A percentile compares a stretch with the other conserved stretches of the same genome.
phyloP scores from a whole-genome alignment of 2,797 vertebrate species.

The Oryzias sinensis region DNA sequence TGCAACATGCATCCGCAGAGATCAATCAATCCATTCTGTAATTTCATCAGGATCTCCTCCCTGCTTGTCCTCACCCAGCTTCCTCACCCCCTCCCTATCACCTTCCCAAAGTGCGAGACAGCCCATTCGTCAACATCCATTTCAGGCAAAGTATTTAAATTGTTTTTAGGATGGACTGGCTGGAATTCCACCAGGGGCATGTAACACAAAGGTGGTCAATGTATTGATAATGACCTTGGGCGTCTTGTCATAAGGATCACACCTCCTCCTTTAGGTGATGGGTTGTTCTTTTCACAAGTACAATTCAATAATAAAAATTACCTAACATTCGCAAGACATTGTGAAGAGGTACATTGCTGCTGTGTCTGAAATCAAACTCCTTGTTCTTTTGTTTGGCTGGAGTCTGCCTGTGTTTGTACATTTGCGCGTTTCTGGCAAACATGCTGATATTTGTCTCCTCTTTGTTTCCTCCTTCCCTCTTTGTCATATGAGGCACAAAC shows the following conservation, averaged over 20 bases:
- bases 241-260: conserved; percentile 59
- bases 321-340: neutral
- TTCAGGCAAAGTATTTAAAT: conserved; percentile 59
- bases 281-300: conserved; percentile 24
- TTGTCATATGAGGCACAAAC: conserved; percentile 42
- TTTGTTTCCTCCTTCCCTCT: conserved; percentile 45
- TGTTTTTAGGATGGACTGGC: conserved; percentile 56
- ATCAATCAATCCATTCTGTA: conserved; percentile 77
- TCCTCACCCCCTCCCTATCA: conserved; percentile 12
- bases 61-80: conserved; percentile 21
- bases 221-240: conserved; percentile 62
- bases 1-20: conserved; percentile 52
- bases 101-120: conserved; percentile 34
- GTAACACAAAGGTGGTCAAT: conserved; percentile 46
- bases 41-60: conserved; percentile 71
- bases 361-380: neutral
- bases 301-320: conserved; percentile 37
- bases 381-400: neutral
- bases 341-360: neutral
- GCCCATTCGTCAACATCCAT: conserved; percentile 68
- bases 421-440: conserved; percentile 47
- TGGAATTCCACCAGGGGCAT: conserved; percentile 34
- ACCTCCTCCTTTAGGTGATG: conserved; percentile 20
- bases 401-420: neutral
- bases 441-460: conserved; percentile 66